A percentile compares a stretch with the other conserved stretches of the same genome.
These are phyloP conservation scores for Lampris incognitus DNA, from an alignment of 2,113 vertebrate genomes.

Conservation along the genomic window DNA sequence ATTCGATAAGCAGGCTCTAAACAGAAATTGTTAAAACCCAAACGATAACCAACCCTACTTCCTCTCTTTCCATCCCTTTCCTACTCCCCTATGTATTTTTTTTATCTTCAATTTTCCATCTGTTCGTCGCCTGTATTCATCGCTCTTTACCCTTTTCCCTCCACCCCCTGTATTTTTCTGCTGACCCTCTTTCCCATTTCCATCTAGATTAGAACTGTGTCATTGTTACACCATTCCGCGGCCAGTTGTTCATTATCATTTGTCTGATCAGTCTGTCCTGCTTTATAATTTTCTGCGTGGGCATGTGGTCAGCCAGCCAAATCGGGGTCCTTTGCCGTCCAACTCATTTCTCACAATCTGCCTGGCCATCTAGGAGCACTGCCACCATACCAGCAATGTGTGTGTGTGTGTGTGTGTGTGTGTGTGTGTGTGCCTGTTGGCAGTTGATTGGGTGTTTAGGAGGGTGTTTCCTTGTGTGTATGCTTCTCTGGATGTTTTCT, in stretches of 20 bases:
- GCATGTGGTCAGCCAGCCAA: slow-evolving; percentile 58
- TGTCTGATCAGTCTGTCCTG: slow-evolving; percentile 55
- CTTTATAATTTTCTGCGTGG: slow-evolving; percentile 55
- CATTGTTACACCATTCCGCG: slow-evolving; percentile 1
- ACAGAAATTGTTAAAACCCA: too few relatives aligned
- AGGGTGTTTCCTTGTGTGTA: slow-evolving; percentile 3
- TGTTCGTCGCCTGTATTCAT: not conserved
- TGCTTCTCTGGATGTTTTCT: not conserved
- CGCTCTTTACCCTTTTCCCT: not conserved
- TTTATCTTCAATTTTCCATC: not conserved
- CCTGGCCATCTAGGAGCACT: slow-evolving; percentile 56
- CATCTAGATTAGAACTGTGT: not conserved
- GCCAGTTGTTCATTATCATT: slow-evolving; percentile 57
- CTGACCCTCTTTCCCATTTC: not conserved
- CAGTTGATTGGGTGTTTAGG: not conserved
- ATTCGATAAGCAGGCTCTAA: too few relatives aligned
- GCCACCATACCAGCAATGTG: slow-evolving; percentile 37
- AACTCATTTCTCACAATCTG: slow-evolving; percentile 67
- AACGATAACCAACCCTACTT: not conserved
- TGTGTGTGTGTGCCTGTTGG: slow-evolving; percentile 1
- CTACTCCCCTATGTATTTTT: not conserved
- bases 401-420: slow-evolving; percentile 25
- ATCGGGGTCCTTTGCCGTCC: slow-evolving; percentile 33
- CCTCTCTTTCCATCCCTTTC: not conserved
- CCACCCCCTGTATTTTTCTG: not conserved